Evolutionary conservation across 2,888 invertebrate genomes (phyloP), one percentile per base, ranked within the genome.

Genomic region (Athalia circularis): DNA sequence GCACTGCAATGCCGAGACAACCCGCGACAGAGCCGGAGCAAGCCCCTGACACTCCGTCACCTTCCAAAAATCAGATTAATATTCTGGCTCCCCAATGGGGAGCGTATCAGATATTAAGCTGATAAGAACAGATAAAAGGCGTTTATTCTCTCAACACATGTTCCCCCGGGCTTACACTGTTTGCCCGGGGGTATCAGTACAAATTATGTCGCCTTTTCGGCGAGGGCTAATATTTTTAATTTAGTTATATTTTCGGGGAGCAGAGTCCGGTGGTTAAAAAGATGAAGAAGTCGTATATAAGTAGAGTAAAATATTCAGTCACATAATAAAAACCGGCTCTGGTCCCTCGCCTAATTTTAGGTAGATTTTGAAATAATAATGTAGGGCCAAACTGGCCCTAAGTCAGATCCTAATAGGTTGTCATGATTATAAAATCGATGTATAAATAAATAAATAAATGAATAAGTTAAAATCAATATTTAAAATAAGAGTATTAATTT

Each of bases 1-100:
- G 92, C 93, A 93, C 93, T 93, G 93, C 93, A 93, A 93, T 93
- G 91, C 93, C 92, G 91, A 93, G 93, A 92, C 93, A 93, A 93
- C 93, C 93, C 93, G 92, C 89, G 93, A 92, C 92, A 91, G 92
- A 92, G 86, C 84, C 86, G 88, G 88, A 88, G 90, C 90, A 90
- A 91, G 90, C 90, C 86, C 88, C 89, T 75, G 77, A 76, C 81
- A 90, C 91, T 90, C 91, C 92, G 88, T 91, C 92, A 89, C 83
- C 83, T 91, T 91, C 90, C 92, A 92, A 92, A 91, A 91, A 91
- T 91, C 90, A 91, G 91, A 92, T 92, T 92, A 92, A 93, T 29
- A 29, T 29, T 29, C 29, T 29, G 29, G 29, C 29, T 92, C 76
- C 70, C 72, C 78, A 54, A 81, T 82, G 77, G 65, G 64, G 65